Conservation (phyloP, 1,140 invertebrate species). For the Cydia splendana region DNA sequence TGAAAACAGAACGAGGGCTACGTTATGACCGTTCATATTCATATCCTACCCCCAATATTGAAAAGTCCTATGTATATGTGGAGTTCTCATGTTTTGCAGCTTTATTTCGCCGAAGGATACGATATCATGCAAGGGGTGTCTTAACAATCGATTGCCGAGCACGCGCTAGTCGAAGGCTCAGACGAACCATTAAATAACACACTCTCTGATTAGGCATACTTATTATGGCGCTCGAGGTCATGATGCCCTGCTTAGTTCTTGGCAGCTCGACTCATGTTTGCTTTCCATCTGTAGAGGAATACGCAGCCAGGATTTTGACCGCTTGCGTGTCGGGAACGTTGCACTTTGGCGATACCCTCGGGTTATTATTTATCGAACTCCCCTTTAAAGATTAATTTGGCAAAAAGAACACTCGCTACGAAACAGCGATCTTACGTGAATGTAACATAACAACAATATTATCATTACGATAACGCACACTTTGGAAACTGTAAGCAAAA, state of each 20-base stretch:
- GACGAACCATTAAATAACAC: neutral
- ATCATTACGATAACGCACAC: conserved; percentile 6
- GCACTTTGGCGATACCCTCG: conserved; percentile 55
- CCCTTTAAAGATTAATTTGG: conserved; percentile 46
- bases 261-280: neutral
- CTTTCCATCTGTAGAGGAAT: neutral
- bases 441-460: conserved; percentile 10
- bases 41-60: conserved; percentile 31
- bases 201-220: neutral
- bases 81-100: neutral
- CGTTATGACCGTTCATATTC: conserved; percentile 42
- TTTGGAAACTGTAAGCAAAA: neutral
- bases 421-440: conserved; percentile 12
- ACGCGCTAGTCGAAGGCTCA: neutral
- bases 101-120: neutral
- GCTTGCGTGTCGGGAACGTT: conserved; percentile 59
- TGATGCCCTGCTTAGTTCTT: neutral
- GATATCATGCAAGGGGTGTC: conserved; percentile 1
- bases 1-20: conserved; percentile 42
- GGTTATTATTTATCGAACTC: conserved; percentile 57
- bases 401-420: conserved; percentile 1
- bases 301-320: conserved; percentile 54
- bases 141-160: neutral
- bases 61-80: neutral
- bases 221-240: neutral